phyloP scores from a whole-genome alignment of 1,140 invertebrate genomes.

The Drosophila aff. region DNA sequence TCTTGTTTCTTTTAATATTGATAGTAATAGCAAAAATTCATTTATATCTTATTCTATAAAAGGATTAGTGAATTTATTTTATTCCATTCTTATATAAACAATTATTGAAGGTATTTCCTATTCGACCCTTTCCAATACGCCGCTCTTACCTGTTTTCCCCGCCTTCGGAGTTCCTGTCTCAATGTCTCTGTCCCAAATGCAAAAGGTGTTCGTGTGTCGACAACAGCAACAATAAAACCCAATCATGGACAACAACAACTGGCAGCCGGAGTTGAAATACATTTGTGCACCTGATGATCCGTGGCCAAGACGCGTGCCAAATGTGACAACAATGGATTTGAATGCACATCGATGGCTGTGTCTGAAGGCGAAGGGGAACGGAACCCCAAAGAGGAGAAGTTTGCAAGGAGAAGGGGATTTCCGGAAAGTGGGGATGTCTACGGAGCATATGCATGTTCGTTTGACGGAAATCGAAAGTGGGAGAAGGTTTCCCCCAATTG shows the following conservation, averaged over 20 bases:
- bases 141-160: neutral
- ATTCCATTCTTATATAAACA: neutral
- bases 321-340: constrained; percentile 65
- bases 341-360: constrained; percentile 38
- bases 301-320: constrained; percentile 74
- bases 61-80: neutral
- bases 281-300: constrained; percentile 70
- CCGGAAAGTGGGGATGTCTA: neutral
- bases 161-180: constrained; percentile 17
- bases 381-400: constrained; percentile 23
- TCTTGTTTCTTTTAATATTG: neutral
- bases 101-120: neutral
- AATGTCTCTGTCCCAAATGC: constrained; percentile 27
- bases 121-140: neutral
- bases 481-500: neutral
- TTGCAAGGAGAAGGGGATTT: neutral
- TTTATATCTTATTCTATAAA: neutral
- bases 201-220: constrained; percentile 58
- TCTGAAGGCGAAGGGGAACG: neutral
- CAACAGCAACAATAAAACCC: constrained; percentile 58
- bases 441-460: constrained; percentile 22
- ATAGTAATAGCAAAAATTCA: too few species aligned
- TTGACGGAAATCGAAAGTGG: constrained; percentile 51
- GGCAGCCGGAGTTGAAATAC: constrained; percentile 21
- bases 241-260: constrained; percentile 48